These are phyloP conservation scores for Lepus townsendii DNA, from an alignment of 2,797 vertebrate species.

Conservation along the genomic window DNA sequence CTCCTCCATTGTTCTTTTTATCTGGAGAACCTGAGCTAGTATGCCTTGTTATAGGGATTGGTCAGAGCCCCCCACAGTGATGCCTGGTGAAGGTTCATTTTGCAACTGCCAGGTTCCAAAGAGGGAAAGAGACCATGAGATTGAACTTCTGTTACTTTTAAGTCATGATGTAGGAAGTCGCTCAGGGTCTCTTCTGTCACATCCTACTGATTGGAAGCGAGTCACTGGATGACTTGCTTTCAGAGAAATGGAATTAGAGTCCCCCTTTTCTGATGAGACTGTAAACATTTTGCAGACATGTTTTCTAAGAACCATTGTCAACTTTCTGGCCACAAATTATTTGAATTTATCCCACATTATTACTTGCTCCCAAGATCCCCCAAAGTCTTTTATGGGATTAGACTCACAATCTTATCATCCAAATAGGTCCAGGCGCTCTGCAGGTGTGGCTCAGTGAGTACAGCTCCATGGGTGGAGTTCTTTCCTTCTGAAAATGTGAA, in stretches of 20 bases:
- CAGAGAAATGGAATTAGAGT: neutral
- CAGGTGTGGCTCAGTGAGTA: neutral
- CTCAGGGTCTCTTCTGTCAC: neutral
- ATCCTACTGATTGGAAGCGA: neutral
- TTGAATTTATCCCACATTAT: neutral
- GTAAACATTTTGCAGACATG: neutral
- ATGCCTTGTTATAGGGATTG: accelerated
- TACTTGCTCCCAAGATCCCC: neutral
- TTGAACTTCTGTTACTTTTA: neutral
- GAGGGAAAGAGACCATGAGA: no score
- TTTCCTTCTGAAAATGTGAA: neutral
- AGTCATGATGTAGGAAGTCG: neutral
- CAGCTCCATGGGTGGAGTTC: no score
- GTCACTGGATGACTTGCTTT: neutral
- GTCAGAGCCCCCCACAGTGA: neutral
- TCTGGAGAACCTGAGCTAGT: neutral
- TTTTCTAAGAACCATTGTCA: neutral
- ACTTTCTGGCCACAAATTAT: neutral
- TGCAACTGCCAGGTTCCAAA: neutral
- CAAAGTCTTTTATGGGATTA: neutral
- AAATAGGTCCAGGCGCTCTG: neutral
- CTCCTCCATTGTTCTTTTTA: neutral
- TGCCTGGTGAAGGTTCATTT: neutral
- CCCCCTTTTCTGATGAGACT: neutral
- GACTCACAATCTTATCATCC: neutral